Base-by-base conservation (phyloP, 2,113 vertebrate species). In the Argyrosomus japonicus region DNA sequence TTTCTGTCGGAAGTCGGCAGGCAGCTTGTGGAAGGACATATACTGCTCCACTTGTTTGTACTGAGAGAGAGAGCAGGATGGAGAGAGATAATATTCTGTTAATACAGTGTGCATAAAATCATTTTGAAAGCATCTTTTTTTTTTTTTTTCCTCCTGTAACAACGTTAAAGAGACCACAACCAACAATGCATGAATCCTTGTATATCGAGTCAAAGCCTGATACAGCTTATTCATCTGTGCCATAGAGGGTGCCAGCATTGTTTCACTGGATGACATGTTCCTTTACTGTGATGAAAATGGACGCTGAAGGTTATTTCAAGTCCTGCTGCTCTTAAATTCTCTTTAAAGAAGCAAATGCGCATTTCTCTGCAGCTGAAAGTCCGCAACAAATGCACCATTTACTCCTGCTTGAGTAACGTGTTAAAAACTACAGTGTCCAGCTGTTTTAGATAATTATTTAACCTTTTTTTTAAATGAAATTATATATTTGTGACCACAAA, bases 21-120 rank as follows among this genome's bases (percentile, higher is more conserved):
- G 97, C 91, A 99, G 96, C 91, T 99, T 99, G 95, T 99, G 98
- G 95, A 99, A 99, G 91, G 98, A 99, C 98, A 99, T 99, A 84
- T 99, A 99, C 94, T 99, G 98, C 92, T 99, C 98, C 94, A 99
- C 98, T 93, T 99, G 98, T 93, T 99, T 99, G 94, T 99, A 99
- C 98, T 99, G 92, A 69, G 48, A 85, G 48, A 85, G 67, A 81
- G 77, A 83, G 60, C 67, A 75, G 64, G 69, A 87, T 3, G 1
- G 10, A 69, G 54, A 82, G 73, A 85, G 58, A 1, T 0, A 56
- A 36, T 68, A 64, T 60, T 68, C 6, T 72, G 79, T 86, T 80
- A 87, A 77, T 75, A 51, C 50, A 70, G 0, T 48, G 0, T 45
- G 60, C 77, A 53, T 0, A 12, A 25, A 15, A 69, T 40, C 3